Evolutionary conservation across 2,797 vertebrate genomes (phyloP).

Genomic region (Toxotes lorentzi): DNA sequence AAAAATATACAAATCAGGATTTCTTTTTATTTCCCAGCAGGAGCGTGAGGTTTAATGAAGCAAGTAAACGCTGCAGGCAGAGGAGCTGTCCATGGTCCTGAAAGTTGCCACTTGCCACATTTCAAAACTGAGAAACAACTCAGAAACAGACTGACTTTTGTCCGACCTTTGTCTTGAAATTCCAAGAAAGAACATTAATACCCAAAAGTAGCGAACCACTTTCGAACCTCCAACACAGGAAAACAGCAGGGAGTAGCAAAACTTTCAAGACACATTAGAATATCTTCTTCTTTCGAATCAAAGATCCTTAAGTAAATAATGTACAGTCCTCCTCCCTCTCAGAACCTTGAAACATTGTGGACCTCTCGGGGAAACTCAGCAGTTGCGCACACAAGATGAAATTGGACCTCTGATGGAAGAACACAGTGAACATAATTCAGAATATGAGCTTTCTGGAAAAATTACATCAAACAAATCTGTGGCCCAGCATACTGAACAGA

Average conservation of each 20-base stretch:
- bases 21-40: not conserved
- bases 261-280: not conserved
- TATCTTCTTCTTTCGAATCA: not conserved
- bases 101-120: not conserved
- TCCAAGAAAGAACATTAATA: not conserved
- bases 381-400: not conserved
- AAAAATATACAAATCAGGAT: not conserved
- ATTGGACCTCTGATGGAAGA: not conserved
- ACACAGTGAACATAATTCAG: not conserved
- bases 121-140: slow-evolving; percentile 1
- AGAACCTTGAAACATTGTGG: not conserved
- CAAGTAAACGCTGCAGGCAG: not conserved
- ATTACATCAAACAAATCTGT: not conserved
- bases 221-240: not conserved
- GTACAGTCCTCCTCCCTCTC: not conserved
- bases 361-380: not conserved
- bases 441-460: not conserved
- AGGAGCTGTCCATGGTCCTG: slow-evolving; percentile 43
- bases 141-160: not conserved
- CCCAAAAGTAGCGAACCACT: slow-evolving; percentile 9
- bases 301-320: slow-evolving; percentile 10
- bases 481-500: not conserved
- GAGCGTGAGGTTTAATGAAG: not conserved
- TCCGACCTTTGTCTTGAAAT: slow-evolving; percentile 5
- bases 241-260: not conserved